Conservation (phyloP, 2,113 vertebrate species). For the Balaeniceps rex region DNA sequence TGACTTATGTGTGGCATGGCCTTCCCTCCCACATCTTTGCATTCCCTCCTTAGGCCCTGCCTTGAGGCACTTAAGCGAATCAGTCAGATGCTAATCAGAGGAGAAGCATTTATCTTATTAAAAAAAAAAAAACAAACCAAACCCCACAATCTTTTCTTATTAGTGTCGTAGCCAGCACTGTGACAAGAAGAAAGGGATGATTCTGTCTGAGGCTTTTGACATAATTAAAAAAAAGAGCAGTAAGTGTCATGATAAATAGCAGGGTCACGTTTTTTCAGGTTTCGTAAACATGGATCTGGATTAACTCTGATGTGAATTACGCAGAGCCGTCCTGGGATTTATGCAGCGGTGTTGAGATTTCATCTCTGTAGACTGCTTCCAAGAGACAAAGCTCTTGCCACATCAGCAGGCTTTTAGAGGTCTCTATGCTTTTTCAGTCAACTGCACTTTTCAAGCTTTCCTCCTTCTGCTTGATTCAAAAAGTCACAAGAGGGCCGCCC, state of each 20-base stretch:
- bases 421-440: constrained; percentile 11
- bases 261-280: neutral
- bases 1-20: neutral
- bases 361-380: constrained; percentile 19
- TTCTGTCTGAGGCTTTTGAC: neutral
- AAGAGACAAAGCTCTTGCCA: constrained; percentile 31
- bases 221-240: neutral
- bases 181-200: neutral
- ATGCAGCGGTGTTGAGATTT: neutral
- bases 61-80: neutral
- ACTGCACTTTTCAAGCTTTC: neutral
- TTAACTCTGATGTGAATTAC: constrained; percentile 37
- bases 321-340: neutral
- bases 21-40: neutral
- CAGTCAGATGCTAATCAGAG: neutral
- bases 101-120: neutral
- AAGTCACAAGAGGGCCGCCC: neutral
- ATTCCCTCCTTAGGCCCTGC: neutral
- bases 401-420: constrained; percentile 26
- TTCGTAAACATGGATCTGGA: constrained; percentile 39
- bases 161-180: neutral
- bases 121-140: neutral
- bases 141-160: neutral
- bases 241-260: constrained; percentile 4
- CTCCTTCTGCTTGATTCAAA: constrained; percentile 16